These are phyloP conservation scores for Marmota flaviventris DNA, from an alignment of 2,113 vertebrate genomes.

Conservation along the genomic window DNA sequence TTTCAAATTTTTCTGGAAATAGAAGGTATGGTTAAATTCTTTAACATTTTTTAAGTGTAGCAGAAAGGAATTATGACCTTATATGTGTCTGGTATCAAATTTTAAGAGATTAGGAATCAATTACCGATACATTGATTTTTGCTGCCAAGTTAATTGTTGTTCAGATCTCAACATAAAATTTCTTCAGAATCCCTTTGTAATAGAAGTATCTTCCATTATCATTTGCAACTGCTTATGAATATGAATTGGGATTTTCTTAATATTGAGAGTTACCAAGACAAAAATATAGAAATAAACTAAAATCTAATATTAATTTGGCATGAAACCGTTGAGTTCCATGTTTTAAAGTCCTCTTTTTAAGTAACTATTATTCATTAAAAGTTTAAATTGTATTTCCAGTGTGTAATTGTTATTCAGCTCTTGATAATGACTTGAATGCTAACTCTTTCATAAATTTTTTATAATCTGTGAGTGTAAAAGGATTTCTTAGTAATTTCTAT, in stretches of 20 bases:
- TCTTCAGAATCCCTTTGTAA: conserved; percentile 25
- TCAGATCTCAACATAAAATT: conserved; percentile 2
- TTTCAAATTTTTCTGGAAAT: conserved; percentile 31
- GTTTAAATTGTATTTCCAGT: conserved; percentile 44
- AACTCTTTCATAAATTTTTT: conserved; percentile 31
- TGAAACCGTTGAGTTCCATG: conserved; percentile 23
- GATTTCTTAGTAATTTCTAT: background rate
- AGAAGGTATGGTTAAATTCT: background rate
- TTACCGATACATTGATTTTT: background rate
- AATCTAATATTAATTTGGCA: conserved; percentile 15
- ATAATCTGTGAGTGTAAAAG: conserved; percentile 28
- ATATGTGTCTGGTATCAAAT: conserved; percentile 18
- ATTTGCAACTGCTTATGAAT: conserved; percentile 32
- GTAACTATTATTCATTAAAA: conserved; percentile 7
- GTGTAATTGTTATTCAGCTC: conserved; percentile 16
- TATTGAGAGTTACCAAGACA: conserved; percentile 15
- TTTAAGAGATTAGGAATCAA: background rate
- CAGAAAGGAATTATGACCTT: background rate
- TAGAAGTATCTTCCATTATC: background rate
- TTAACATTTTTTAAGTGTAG: background rate
- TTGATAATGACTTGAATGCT: conserved; percentile 52
- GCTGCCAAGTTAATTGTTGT: conserved; percentile 22
- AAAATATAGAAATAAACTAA: conserved; percentile 49
- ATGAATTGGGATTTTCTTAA: conserved; percentile 19
- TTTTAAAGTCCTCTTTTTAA: conserved; percentile 51